phyloP scores from a whole-genome alignment of 92 coral and sea anemone genomes.

The Palythoa heliodiscus region DNA sequence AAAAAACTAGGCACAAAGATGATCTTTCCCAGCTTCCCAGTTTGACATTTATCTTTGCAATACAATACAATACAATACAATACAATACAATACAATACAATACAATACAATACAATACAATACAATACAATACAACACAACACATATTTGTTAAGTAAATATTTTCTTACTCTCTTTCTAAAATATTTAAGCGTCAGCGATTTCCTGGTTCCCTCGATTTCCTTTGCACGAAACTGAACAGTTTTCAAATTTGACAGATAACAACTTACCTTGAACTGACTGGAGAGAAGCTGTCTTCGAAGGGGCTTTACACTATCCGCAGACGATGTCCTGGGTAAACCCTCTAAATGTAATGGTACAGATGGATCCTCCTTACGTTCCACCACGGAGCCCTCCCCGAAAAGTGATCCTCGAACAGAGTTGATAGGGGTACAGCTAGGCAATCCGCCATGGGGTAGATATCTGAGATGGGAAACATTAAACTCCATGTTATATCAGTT shows the following conservation, averaged over 20 bases:
- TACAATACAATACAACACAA: too few species aligned
- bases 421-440: constrained; percentile 72
- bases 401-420: neutral
- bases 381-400: neutral
- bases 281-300: constrained; percentile 72
- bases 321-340: neutral
- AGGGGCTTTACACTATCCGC: constrained; percentile 35
- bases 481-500: too few species aligned
- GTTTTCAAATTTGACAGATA: neutral
- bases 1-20: too few species aligned
- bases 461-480: neutral
- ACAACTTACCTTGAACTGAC: constrained; percentile 77
- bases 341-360: constrained; percentile 33
- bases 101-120: too few species aligned
- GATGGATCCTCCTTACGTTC: constrained; percentile 33
- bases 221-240: neutral
- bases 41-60: too few species aligned
- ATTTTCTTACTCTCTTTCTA: too few species aligned
- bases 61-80: too few species aligned
- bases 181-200: neutral
- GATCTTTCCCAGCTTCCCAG: too few species aligned
- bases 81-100: too few species aligned
- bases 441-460: constrained; percentile 33
- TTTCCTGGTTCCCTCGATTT: neutral
- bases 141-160: too few species aligned